Percentiles rank a stretch among this genome's conserved stretches.
These are phyloP conservation scores for Microchrysa polita DNA, from an alignment of 2,888 invertebrate genomes.

Conservation along the genomic window DNA sequence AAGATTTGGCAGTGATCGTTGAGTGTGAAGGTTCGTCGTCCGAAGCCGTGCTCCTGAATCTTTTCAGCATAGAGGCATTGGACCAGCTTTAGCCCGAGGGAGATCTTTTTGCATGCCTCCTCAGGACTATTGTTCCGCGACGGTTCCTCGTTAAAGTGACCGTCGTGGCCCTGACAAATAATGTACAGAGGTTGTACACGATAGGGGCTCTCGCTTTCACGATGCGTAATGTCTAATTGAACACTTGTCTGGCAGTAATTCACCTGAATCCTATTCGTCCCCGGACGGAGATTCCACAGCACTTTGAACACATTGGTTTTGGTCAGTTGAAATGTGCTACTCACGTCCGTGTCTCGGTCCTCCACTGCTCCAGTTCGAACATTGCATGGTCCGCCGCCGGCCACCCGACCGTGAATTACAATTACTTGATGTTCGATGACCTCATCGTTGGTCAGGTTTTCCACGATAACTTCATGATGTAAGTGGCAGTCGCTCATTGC, in stretches of 20 bases:
- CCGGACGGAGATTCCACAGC: conserved; percentile 55
- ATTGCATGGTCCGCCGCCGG: conserved; percentile 54
- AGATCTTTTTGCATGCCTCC: conserved; percentile 80
- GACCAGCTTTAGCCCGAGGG: conserved; percentile 79
- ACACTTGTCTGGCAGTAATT: conserved; percentile 54
- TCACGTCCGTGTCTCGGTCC: conserved; percentile 33
- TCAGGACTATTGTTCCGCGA: conserved; percentile 65
- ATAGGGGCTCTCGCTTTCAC: conserved; percentile 46
- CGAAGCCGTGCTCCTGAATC: conserved; percentile 79
- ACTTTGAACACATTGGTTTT: conserved; percentile 58
- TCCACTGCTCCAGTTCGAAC: neutral
- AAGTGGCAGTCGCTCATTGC: conserved; percentile 47
- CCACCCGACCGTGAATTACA: conserved; percentile 57
- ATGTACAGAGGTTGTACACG: conserved; percentile 78
- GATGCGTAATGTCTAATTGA: conserved; percentile 40
- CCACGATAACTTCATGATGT: conserved; percentile 55
- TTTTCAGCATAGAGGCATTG: conserved; percentile 91
- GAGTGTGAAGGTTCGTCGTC: conserved; percentile 82
- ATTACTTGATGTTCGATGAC: conserved; percentile 58
- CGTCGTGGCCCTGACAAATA: conserved; percentile 81
- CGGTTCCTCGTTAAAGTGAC: conserved; percentile 74
- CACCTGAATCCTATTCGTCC: conserved; percentile 44
- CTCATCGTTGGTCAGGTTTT: conserved; percentile 56
- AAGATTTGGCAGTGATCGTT: conserved; percentile 80
- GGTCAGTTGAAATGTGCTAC: conserved; percentile 50